These are phyloP conservation scores for Melanotus villosus DNA, from an alignment of 2,888 invertebrate species.

Conservation along the genomic window DNA sequence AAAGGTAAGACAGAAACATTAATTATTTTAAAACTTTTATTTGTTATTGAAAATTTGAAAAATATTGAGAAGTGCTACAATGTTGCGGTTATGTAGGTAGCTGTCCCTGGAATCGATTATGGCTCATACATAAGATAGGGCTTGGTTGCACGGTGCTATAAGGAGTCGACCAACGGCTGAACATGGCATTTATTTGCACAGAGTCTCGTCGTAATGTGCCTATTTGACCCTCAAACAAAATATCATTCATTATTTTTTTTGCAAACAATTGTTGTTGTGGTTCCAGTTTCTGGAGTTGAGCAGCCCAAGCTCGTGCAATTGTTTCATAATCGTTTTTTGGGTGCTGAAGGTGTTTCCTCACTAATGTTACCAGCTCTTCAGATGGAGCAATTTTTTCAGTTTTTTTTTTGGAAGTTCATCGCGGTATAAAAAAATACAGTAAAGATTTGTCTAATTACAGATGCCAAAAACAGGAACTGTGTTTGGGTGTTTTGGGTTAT, in stretches of 20 bases:
- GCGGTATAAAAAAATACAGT: constrained; percentile 32
- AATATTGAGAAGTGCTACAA: background rate
- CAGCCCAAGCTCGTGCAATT: too few relatives aligned
- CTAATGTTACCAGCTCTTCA: constrained; percentile 29
- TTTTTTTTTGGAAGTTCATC: constrained; percentile 30
- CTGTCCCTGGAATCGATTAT: too few relatives aligned
- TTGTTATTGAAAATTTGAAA: too few relatives aligned
- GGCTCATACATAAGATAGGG: constrained; percentile 13
- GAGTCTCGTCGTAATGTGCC: constrained; percentile 67
- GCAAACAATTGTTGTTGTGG: constrained; percentile 67
- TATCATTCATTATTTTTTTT: constrained; percentile 68
- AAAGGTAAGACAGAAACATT: constrained; percentile 34
- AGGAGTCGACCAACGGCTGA: constrained; percentile 34
- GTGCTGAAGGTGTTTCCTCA: constrained; percentile 33
- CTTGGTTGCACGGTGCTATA: constrained; percentile 16
- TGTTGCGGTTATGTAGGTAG: background rate
- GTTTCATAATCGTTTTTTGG: too few relatives aligned
- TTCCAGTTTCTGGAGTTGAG: constrained; percentile 67
- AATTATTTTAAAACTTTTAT: background rate
- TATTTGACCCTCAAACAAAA: constrained; percentile 68
- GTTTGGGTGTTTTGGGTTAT: constrained; percentile 45
- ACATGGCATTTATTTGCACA: constrained; percentile 49
- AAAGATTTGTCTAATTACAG: constrained; percentile 29
- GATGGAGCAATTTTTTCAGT: constrained; percentile 19
- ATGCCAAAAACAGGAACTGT: constrained; percentile 43